A percentile compares a stretch with the other conserved stretches of the same genome.
These are phyloP conservation scores for Atractosteus spatula DNA, from an alignment of 2,113 vertebrate genomes.

Conservation along the genomic window DNA sequence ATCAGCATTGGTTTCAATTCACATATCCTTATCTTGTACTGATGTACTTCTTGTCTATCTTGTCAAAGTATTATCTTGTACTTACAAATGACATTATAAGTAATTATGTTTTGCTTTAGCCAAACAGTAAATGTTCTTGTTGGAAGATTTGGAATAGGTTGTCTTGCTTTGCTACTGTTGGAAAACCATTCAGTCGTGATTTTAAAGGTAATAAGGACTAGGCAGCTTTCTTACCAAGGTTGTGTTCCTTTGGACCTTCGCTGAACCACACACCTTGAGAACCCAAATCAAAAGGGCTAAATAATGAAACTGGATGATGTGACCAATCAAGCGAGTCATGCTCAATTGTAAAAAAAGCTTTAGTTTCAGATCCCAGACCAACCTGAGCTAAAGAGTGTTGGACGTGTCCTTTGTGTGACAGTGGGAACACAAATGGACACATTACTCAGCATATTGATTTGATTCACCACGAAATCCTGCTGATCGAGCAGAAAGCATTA, in stretches of 20 bases:
- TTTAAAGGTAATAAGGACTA: no score
- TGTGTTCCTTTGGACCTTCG: background rate
- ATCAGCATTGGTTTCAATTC: no score
- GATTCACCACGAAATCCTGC: background rate
- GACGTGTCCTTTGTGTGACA: background rate
- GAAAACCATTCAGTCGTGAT: no score
- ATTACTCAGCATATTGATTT: constrained; percentile 3
- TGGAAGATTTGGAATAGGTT: no score
- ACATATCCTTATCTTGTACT: no score
- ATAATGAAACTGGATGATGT: background rate
- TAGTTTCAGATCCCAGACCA: background rate
- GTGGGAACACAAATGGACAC: background rate
- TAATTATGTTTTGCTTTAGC: no score
- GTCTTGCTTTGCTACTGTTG: no score
- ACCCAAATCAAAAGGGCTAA: background rate
- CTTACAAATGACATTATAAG: no score
- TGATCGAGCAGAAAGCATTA: background rate
- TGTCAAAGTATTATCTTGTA: no score
- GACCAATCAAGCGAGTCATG: background rate
- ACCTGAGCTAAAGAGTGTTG: background rate
- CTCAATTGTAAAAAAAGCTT: background rate
- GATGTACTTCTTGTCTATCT: no score
- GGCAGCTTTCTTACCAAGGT: no score
- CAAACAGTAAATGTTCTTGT: no score
- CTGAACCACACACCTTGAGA: background rate